Evolutionary conservation across 1,140 invertebrate genomes (phyloP).

Genomic region (Sogatella furcifera): DNA sequence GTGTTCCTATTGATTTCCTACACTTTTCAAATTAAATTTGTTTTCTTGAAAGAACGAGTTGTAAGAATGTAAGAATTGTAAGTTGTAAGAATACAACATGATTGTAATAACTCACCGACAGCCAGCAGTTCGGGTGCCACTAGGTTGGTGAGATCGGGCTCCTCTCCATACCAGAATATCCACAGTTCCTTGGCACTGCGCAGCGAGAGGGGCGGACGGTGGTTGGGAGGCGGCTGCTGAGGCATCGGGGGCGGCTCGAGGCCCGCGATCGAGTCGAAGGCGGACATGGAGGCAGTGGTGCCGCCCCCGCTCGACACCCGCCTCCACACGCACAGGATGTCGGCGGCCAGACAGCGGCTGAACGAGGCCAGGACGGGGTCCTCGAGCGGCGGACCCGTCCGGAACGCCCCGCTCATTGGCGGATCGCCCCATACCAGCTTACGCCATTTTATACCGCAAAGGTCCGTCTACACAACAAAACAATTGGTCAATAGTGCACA

Average conservation of each 20-base stretch:
- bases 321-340: conserved; percentile 94
- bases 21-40: too few relatives aligned
- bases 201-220: conserved; percentile 52
- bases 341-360: conserved; percentile 82
- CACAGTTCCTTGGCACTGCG: conserved; percentile 87
- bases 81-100: too few relatives aligned
- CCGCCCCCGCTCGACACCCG: conserved; percentile 47
- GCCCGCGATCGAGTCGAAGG: conserved; percentile 29
- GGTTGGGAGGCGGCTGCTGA: conserved; percentile 37
- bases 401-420: conserved; percentile 31
- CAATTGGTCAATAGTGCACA: conserved; percentile 1
- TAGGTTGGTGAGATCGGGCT: conserved; percentile 77
- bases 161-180: conserved; percentile 99
- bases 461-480: conserved; percentile 71
- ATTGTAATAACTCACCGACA: conserved; percentile 59
- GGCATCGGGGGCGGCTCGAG: conserved; percentile 40
- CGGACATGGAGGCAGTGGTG: conserved; percentile 27
- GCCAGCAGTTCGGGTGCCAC: conserved; percentile 67
- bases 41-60: too few relatives aligned
- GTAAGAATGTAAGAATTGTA: too few relatives aligned
- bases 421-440: conserved; percentile 70
- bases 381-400: conserved; percentile 58
- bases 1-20: too few relatives aligned
- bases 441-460: conserved; percentile 98
- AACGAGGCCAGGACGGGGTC: conserved; percentile 90